These are phyloP conservation scores for Oppia nitens DNA, from an alignment of 1,140 invertebrate genomes.

Conservation along the genomic window DNA sequence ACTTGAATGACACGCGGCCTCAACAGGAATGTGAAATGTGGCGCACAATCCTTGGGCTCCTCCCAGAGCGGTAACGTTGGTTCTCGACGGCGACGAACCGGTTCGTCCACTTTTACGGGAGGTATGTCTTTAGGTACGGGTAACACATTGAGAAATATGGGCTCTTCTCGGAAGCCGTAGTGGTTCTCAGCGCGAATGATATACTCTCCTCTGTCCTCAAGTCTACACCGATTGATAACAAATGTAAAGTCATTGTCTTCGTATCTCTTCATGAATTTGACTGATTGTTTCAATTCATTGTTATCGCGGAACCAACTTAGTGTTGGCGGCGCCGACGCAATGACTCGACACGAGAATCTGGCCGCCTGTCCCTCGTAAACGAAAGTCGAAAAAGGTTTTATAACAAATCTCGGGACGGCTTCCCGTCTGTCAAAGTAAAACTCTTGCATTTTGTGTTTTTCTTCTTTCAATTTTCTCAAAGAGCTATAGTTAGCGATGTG, in stretches of 20 bases:
- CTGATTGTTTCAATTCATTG: constrained; percentile 81
- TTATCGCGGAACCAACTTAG: constrained; percentile 90
- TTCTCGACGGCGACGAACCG: constrained; percentile 15
- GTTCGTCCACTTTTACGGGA: constrained; percentile 17
- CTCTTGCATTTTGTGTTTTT: constrained; percentile 92
- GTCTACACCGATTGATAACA: constrained; percentile 83
- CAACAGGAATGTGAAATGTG: constrained; percentile 89
- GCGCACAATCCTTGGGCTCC: constrained; percentile 70
- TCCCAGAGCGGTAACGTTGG: constrained; percentile 32
- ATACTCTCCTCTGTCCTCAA: constrained; percentile 91
- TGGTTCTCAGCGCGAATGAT: constrained; percentile 93
- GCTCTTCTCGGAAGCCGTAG: constrained; percentile 87
- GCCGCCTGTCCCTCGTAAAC: constrained; percentile 92
- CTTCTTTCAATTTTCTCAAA: constrained; percentile 82
- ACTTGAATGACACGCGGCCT: constrained; percentile 90
- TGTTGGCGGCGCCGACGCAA: constrained; percentile 80
- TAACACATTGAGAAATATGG: constrained; percentile 93
- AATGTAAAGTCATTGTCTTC: constrained; percentile 90
- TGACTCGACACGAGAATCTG: constrained; percentile 89
- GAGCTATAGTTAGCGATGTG: constrained; percentile 91
- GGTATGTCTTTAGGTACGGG: constrained; percentile 54
- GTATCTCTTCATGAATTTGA: constrained; percentile 98
- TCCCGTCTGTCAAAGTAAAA: constrained; percentile 89
- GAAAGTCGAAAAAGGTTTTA: constrained; percentile 82
- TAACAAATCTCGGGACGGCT: constrained; percentile 92